Conservation (phyloP, 2,113 vertebrate genomes). For the Cyprinodon tularosa region DNA sequence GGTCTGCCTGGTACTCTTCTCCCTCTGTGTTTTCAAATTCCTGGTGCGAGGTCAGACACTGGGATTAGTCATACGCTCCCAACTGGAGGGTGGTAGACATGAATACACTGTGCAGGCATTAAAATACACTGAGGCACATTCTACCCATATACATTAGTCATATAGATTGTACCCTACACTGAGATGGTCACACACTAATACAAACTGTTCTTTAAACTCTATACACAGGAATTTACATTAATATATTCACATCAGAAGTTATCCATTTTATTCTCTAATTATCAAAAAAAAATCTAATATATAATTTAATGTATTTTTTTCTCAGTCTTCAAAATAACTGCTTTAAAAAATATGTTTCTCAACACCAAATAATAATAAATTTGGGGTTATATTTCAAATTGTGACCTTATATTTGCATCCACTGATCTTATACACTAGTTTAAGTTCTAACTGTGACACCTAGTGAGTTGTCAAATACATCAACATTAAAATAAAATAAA, state of each 20-base stretch:
- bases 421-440: no score
- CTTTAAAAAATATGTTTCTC: not conserved
- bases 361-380: not conserved
- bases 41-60: slow-evolving; percentile 73
- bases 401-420: no score
- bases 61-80: slow-evolving; percentile 61
- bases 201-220: slow-evolving; percentile 24
- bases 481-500: no score
- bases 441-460: no score
- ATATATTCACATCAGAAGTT: not conserved
- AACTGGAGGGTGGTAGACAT: slow-evolving; percentile 57
- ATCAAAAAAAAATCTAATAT: not conserved
- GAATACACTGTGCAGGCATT: slow-evolving; percentile 59
- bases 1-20: slow-evolving; percentile 87
- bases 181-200: slow-evolving; percentile 28
- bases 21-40: slow-evolving; percentile 95
- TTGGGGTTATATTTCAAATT: no score
- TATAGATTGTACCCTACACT: slow-evolving; percentile 41
- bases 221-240: slow-evolving; percentile 40
- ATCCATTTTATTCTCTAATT: not conserved
- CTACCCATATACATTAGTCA: slow-evolving; percentile 50
- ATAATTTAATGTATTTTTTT: not conserved
- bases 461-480: no score
- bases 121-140: slow-evolving; percentile 44
- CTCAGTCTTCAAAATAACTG: not conserved